phyloP scores from a whole-genome alignment of 2,797 vertebrate species.

The Lagocephalus sceleratus region DNA sequence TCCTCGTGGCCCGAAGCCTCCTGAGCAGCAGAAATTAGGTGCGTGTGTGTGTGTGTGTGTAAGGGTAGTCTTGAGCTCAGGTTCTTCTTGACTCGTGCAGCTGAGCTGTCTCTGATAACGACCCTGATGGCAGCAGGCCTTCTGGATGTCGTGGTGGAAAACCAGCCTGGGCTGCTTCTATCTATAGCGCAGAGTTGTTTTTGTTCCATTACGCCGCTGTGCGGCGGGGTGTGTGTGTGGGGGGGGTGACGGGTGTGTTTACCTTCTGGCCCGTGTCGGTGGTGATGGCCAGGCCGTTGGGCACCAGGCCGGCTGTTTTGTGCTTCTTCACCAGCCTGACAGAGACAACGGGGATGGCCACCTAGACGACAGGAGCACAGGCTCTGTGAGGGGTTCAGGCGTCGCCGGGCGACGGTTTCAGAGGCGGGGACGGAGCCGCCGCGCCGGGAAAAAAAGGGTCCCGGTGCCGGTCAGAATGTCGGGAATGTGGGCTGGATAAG shows the following conservation, averaged over 20 bases:
- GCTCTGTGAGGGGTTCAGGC: background rate
- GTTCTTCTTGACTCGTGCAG: no score
- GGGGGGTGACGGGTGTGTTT: constrained; percentile 28
- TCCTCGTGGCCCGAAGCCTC: no score
- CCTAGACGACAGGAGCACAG: constrained; percentile 64
- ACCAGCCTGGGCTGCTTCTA: constrained; percentile 35
- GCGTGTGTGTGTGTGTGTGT: no score
- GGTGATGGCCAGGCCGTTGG: constrained; percentile 92
- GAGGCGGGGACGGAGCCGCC: background rate
- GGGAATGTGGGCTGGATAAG: constrained; percentile 60
- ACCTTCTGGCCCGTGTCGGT: constrained; percentile 90
- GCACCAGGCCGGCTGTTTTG: constrained; percentile 90
- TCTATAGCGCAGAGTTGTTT: constrained; percentile 38
- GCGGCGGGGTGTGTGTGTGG: constrained; percentile 24
- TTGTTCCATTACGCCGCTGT: constrained; percentile 37
- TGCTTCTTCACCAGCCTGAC: constrained; percentile 94
- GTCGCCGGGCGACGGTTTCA: background rate
- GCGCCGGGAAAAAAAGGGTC: constrained; percentile 8
- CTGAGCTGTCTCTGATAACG: no score
- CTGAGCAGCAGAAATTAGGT: no score
- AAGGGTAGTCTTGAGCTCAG: no score
- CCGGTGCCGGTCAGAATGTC: constrained; percentile 55
- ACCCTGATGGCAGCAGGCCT: no score
- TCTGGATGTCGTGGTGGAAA: constrained; percentile 20
- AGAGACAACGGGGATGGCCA: constrained; percentile 88